Percentiles rank a stretch among this genome's conserved stretches.
Conservation (phyloP, 2,797 vertebrate species). For the Lacerta viridis region DNA sequence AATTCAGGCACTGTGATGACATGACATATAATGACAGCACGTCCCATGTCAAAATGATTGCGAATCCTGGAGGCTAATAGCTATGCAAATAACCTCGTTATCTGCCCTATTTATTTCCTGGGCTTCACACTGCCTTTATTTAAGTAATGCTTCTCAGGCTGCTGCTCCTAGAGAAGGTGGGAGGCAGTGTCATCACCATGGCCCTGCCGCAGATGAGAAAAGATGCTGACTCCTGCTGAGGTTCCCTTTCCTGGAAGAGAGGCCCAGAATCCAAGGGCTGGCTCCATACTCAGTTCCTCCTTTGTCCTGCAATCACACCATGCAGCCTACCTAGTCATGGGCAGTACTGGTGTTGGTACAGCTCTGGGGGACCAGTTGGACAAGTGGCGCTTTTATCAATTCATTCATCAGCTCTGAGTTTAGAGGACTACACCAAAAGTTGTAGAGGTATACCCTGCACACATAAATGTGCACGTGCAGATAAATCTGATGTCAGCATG, state of each 20-base stretch:
- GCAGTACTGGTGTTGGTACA: not conserved
- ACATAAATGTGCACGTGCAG: not conserved
- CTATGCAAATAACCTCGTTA: slow-evolving; percentile 78
- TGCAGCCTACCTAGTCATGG: not conserved
- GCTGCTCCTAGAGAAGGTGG: slow-evolving; percentile 31
- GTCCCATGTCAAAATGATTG: slow-evolving; percentile 55
- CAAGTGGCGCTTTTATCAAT: not conserved
- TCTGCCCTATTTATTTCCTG: slow-evolving; percentile 73
- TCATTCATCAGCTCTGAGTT: not conserved
- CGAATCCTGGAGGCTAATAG: slow-evolving; percentile 73
- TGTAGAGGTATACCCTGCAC: not conserved
- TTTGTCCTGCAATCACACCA: not conserved
- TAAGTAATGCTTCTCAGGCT: slow-evolving; percentile 24
- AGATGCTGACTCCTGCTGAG: not conserved
- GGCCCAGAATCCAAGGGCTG: not conserved
- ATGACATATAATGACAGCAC: slow-evolving; percentile 51
- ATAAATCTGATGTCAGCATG: not conserved
- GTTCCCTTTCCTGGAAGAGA: not conserved
- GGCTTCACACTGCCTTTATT: slow-evolving; percentile 58
- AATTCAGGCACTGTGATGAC: slow-evolving; percentile 15
- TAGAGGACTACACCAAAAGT: not conserved
- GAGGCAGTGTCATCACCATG: not conserved
- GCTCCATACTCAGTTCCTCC: not conserved
- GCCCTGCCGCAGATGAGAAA: not conserved
- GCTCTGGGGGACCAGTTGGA: not conserved